Evolutionary conservation across 2,113 vertebrate genomes (phyloP).

Genomic region (Microtus montanus): DNA sequence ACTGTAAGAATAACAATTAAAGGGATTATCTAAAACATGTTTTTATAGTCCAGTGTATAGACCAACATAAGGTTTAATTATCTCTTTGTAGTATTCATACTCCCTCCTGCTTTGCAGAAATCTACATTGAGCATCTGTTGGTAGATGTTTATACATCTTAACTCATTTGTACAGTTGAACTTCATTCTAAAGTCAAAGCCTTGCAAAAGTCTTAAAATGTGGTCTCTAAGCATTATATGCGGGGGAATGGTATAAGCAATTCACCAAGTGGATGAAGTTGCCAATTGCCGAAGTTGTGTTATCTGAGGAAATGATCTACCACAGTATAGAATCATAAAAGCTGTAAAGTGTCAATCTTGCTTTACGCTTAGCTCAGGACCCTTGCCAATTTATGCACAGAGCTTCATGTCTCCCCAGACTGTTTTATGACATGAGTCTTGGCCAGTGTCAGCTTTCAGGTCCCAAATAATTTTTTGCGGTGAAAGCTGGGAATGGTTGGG

Average conservation of each 20-base stretch:
- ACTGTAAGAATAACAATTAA: not conserved
- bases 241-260: not conserved
- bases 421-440: not conserved
- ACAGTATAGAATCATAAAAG: not conserved
- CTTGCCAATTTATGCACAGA: not conserved
- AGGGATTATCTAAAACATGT: not conserved
- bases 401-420: not conserved
- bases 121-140: not conserved
- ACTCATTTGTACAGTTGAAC: not conserved
- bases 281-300: not conserved
- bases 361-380: not conserved
- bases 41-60: not conserved
- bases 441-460: not conserved
- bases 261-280: not conserved
- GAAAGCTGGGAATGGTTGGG: not conserved
- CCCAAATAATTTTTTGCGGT: not conserved
- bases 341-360: not conserved
- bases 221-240: not conserved
- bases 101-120: not conserved
- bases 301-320: not conserved
- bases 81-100: not conserved
- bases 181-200: not conserved
- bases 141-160: not conserved
- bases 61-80: not conserved
- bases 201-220: not conserved